These are phyloP conservation scores for Ellobium chinense DNA, from an alignment of 2,888 invertebrate genomes.

Conservation along the genomic window DNA sequence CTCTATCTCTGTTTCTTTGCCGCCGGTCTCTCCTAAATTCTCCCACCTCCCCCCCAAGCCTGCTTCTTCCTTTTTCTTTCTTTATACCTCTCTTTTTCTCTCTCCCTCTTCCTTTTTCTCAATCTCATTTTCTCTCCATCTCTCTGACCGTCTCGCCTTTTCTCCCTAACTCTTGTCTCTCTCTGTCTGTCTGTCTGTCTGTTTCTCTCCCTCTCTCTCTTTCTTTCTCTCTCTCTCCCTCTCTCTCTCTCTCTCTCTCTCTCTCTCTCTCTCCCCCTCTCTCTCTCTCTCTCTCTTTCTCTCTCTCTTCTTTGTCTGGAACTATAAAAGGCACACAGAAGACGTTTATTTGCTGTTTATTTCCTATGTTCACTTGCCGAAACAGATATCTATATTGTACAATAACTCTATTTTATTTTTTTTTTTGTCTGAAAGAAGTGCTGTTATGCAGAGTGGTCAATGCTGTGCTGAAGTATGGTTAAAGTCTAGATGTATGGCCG, in stretches of 20 bases:
- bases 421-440: too few relatives aligned
- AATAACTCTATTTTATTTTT: too few relatives aligned
- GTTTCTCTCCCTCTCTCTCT: background rate
- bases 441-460: too few relatives aligned
- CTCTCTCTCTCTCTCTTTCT: background rate
- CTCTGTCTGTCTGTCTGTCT: background rate
- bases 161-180: background rate
- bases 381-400: too few relatives aligned
- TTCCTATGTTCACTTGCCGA: too few relatives aligned
- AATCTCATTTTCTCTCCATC: background rate
- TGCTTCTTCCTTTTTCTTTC: background rate
- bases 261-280: background rate
- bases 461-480: too few relatives aligned
- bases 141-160: background rate
- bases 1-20: background rate
- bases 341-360: too few relatives aligned
- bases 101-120: constrained; percentile 27
- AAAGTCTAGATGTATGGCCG: too few relatives aligned
- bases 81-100: constrained; percentile 1
- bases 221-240: constrained; percentile 13
- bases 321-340: too few relatives aligned
- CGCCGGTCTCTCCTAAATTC: background rate
- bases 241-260: constrained; percentile 10
- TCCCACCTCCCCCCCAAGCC: background rate
- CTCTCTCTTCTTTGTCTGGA: background rate